A percentile compares a stretch with the other conserved stretches of the same genome.
Conservation (phyloP, 2,797 vertebrate genomes). For the Sebastes matsubarae region DNA sequence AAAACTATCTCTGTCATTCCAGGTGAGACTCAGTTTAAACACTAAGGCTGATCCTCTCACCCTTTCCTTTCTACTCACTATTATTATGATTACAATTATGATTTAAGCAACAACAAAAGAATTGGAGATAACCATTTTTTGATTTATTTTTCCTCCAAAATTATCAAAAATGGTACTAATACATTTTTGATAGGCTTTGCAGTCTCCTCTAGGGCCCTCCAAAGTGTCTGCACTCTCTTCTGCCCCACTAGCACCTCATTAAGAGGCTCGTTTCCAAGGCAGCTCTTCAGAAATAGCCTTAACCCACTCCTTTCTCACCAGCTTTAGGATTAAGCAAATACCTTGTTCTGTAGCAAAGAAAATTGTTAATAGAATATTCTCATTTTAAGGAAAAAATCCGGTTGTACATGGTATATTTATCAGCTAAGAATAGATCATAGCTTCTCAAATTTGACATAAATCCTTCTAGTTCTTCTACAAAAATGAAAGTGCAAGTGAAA, state of each 20-base stretch:
- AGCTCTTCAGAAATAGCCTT: conserved; percentile 62
- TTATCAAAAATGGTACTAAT: conserved; percentile 87
- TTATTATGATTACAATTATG: conserved; percentile 76
- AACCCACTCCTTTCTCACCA: conserved; percentile 36
- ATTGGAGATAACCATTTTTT: conserved; percentile 83
- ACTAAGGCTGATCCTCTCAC: conserved; percentile 86
- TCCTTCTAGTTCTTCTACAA: conserved; percentile 1
- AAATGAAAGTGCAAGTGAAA: conserved; percentile 20
- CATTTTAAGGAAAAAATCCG: conserved; percentile 10
- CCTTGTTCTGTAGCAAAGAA: conserved; percentile 22
- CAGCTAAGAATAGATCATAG: conserved; percentile 19
- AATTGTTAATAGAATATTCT: conserved; percentile 20
- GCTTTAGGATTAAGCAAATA: conserved; percentile 39
- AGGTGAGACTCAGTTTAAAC: conserved; percentile 97
- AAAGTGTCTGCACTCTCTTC: conserved; percentile 75
- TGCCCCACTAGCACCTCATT: conserved; percentile 68
- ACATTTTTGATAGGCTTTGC: conserved; percentile 94
- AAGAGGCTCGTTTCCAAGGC: conserved; percentile 64
- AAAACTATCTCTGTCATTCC: conserved; percentile 99
- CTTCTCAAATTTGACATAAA: conserved; percentile 37
- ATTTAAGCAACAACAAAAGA: conserved; percentile 68
- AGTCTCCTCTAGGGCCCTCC: conserved; percentile 83
- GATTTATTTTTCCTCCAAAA: conserved; percentile 82
- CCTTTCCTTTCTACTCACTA: conserved; percentile 82
- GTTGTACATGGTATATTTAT: conserved; percentile 16